These are phyloP conservation scores for Agonum fuliginosum DNA, from an alignment of 2,888 invertebrate species.

Conservation along the genomic window DNA sequence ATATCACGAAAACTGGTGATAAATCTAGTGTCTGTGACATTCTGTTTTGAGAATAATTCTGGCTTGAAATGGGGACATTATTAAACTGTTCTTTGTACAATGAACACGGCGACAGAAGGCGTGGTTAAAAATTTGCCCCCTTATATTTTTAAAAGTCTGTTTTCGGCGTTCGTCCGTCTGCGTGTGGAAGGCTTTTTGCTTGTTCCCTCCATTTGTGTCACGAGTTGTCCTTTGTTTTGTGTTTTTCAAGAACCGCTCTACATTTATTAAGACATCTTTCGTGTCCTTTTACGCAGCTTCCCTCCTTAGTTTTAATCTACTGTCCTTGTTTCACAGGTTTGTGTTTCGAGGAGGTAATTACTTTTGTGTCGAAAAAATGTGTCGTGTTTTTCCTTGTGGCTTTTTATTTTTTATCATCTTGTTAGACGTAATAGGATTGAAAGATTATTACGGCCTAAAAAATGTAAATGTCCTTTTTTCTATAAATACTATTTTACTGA, in stretches of 20 bases:
- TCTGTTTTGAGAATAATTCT: conserved; percentile 40
- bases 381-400: conserved; percentile 6
- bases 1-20: conserved; percentile 37
- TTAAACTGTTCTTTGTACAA: conserved; percentile 30
- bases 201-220: conserved; percentile 9
- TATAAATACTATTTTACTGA: neutral
- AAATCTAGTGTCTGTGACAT: conserved; percentile 45
- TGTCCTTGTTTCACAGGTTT: conserved; percentile 11
- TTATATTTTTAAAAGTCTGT: conserved; percentile 42
- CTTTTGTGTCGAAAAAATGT: conserved; percentile 6
- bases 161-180: no score
- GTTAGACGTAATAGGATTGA: conserved; percentile 10
- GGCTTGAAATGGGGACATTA: conserved; percentile 43
- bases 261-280: conserved; percentile 45
- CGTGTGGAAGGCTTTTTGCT: conserved; percentile 15
- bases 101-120: conserved; percentile 33
- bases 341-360: conserved; percentile 16
- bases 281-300: conserved; percentile 3
- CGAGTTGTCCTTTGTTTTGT: conserved; percentile 35
- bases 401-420: conserved; percentile 34
- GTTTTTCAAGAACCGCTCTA: conserved; percentile 26
- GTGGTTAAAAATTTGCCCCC: conserved; percentile 6
- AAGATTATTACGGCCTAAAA: conserved; percentile 5
- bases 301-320: conserved; percentile 23
- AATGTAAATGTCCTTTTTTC: neutral